Evolutionary conservation across 1,140 invertebrate genomes (phyloP).

Genomic region (Maconellicoccus hirsutus): DNA sequence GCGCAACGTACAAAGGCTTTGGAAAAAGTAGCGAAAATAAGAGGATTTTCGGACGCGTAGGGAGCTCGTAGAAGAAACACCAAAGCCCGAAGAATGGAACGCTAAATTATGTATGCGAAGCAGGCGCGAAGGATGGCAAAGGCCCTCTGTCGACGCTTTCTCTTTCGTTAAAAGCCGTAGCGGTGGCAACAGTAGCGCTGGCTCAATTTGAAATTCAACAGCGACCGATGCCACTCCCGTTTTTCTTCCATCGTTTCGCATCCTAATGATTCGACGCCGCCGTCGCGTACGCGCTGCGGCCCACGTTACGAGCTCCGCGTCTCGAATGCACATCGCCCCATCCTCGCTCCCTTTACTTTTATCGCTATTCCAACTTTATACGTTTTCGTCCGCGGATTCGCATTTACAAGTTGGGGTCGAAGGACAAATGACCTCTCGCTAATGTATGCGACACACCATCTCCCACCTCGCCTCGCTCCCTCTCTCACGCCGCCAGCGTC

Average conservation of each 20-base stretch:
- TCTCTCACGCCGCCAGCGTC: not conserved
- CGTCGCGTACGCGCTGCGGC: not conserved
- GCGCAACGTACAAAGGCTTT: too few relatives aligned
- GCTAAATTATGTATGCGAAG: constrained; percentile 22
- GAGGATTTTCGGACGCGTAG: too few relatives aligned
- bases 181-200: not conserved
- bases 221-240: constrained; percentile 18
- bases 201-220: constrained; percentile 21
- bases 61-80: not conserved
- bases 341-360: not conserved
- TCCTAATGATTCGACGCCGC: constrained; percentile 12
- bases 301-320: too few relatives aligned
- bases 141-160: constrained; percentile 20
- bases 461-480: not conserved
- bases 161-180: constrained; percentile 2
- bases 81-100: not conserved
- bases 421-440: constrained; percentile 21
- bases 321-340: too few relatives aligned
- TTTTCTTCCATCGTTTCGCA: constrained; percentile 21
- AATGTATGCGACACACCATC: constrained; percentile 19
- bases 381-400: constrained; percentile 13
- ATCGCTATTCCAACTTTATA: constrained; percentile 15
- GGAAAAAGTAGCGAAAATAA: too few relatives aligned
- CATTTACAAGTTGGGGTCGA: constrained; percentile 20
- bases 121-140: constrained; percentile 20